Evolutionary conservation across 2,113 vertebrate species (phyloP).

Genomic region (Gopherus flavomarginatus): DNA sequence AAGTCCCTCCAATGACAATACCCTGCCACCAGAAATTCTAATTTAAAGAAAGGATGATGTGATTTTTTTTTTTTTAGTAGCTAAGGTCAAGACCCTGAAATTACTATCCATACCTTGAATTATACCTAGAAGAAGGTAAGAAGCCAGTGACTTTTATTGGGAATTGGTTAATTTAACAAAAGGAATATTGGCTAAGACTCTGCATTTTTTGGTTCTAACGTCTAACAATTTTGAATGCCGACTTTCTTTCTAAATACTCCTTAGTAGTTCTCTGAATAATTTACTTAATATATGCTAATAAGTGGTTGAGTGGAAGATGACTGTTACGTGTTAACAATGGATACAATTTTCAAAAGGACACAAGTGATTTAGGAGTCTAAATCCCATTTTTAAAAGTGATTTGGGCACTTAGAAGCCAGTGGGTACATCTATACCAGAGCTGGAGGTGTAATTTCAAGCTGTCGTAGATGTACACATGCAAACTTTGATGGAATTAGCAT

Average conservation of each 20-base stretch:
- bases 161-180: background rate
- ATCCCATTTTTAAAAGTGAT: background rate
- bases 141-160: background rate
- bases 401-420: background rate
- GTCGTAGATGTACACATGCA: background rate
- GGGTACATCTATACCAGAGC: background rate
- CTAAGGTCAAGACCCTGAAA: background rate
- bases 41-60: background rate
- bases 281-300: constrained; percentile 15
- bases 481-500: too few relatives aligned
- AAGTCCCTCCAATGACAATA: background rate
- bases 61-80: background rate
- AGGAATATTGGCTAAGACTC: background rate
- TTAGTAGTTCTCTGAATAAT: constrained; percentile 11
- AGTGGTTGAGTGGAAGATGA: background rate
- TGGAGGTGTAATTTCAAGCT: background rate
- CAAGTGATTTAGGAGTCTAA: background rate
- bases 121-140: background rate
- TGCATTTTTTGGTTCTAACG: background rate
- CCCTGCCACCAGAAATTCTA: background rate
- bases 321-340: background rate
- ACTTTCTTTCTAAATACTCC: constrained; percentile 44
- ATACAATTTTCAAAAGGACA: background rate
- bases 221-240: background rate
- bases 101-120: background rate